These are phyloP conservation scores for Amphiprion clarkii DNA, from an alignment of 2,797 vertebrate genomes.

Conservation along the genomic window DNA sequence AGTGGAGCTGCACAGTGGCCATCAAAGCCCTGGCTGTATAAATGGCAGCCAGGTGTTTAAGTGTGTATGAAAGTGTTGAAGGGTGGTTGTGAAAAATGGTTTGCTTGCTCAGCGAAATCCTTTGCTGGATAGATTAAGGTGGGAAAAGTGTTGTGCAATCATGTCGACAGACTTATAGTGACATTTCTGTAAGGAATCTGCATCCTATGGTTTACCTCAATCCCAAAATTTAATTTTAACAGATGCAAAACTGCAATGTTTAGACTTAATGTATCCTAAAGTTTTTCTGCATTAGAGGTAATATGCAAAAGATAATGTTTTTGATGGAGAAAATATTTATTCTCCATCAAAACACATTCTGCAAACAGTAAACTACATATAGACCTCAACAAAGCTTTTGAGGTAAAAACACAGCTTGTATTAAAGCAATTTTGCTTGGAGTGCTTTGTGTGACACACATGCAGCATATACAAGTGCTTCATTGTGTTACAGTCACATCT, in stretches of 20 bases:
- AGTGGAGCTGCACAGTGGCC: constrained; percentile 1
- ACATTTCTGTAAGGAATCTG: constrained; percentile 1
- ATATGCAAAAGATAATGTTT: not conserved
- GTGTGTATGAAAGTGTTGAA: constrained; percentile 19
- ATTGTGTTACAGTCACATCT: not conserved
- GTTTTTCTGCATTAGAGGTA: not conserved
- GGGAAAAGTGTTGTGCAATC: constrained; percentile 22
- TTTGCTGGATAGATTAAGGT: constrained; percentile 36
- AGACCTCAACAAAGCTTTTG: not conserved
- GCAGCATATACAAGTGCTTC: not conserved
- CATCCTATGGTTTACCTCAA: constrained; percentile 3
- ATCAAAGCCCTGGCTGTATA: constrained; percentile 15
- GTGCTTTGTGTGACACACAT: not conserved
- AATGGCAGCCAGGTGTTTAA: constrained; percentile 35
- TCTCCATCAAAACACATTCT: not conserved
- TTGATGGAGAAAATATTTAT: constrained; percentile 1
- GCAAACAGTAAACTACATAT: too few species aligned
- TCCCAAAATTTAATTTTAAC: not conserved
- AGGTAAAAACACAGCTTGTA: constrained; percentile 1
- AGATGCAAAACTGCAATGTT: not conserved
- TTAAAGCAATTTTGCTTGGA: not conserved
- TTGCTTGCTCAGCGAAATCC: constrained; percentile 36
- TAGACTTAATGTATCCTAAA: not conserved
- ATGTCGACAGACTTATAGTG: constrained; percentile 20
- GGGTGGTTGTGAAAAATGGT: constrained; percentile 28